A percentile compares a stretch with the other conserved stretches of the same genome.
phyloP scores from a whole-genome alignment of 2,888 invertebrate species.

The Oligia latruncula region DNA sequence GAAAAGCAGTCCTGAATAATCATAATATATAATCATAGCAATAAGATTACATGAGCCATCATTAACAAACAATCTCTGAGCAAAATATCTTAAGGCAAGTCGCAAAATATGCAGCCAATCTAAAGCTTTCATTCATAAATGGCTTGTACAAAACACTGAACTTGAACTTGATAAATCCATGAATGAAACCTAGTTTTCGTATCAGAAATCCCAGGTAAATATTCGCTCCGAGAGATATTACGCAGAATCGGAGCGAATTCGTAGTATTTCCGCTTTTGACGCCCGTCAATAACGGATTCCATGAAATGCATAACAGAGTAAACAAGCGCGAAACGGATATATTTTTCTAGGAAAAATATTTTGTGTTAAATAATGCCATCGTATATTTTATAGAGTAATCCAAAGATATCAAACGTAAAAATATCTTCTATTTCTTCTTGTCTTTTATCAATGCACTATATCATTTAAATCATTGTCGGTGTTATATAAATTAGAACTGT shows the following conservation, averaged over 20 bases:
- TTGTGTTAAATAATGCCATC: neutral
- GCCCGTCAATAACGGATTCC: constrained; percentile 18
- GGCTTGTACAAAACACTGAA: neutral
- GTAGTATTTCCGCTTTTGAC: neutral
- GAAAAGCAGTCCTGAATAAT: neutral
- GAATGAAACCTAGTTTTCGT: constrained; percentile 13
- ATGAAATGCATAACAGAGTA: constrained; percentile 17
- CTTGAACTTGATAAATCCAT: neutral
- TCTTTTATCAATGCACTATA: constrained; percentile 17
- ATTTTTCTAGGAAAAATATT: neutral
- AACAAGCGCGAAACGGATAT: neutral
- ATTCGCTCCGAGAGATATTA: neutral
- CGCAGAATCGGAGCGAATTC: neutral
- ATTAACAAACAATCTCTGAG: neutral
- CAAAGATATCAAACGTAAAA: neutral
- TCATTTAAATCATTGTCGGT: constrained; percentile 33
- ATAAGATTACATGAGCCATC: neutral
- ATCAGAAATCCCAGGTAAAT: neutral
- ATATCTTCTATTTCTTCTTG: neutral
- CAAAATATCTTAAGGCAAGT: constrained; percentile 3
- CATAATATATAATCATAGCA: neutral
- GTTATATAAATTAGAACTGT: constrained; percentile 28
- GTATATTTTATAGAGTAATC: neutral
- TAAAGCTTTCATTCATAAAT: constrained; percentile 35
- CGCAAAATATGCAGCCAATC: neutral